Evolutionary conservation across 2,888 invertebrate species (phyloP).

Genomic region (Pelosia muscerda): DNA sequence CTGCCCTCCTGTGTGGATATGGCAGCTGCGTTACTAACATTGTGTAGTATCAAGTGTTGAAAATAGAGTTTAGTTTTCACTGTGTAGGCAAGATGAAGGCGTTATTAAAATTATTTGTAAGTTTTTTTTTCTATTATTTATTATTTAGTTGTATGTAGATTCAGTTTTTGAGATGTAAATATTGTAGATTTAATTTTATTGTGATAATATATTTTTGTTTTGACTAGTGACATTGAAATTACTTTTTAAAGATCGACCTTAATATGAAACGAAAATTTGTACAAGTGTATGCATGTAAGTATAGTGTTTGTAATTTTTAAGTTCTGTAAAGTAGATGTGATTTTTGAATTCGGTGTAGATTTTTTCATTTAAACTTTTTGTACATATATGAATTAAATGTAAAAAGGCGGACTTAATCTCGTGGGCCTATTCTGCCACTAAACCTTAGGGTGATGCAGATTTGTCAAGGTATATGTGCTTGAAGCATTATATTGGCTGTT

Average conservation of each 20-base stretch:
- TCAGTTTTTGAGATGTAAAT: not conserved
- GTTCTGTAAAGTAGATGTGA: too few species aligned
- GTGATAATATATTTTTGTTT: not conserved
- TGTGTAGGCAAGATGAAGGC: constrained; percentile 38
- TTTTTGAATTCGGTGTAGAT: too few species aligned
- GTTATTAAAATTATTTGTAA: constrained; percentile 49
- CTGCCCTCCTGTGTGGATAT: constrained; percentile 83
- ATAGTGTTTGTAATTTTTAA: not conserved
- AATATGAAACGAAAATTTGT: not conserved
- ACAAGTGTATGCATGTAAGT: too few species aligned
- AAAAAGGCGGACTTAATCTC: too few species aligned
- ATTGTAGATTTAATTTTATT: not conserved
- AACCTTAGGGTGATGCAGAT: too few species aligned
- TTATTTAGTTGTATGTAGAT: not conserved
- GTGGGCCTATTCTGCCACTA: too few species aligned
- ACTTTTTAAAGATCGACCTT: not conserved
- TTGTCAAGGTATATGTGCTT: too few species aligned
- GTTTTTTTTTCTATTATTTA: constrained; percentile 31
- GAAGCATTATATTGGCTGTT: too few species aligned
- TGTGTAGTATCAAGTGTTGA: constrained; percentile 66
- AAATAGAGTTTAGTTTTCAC: constrained; percentile 22
- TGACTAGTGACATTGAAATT: too few species aligned
- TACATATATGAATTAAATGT: too few species aligned
- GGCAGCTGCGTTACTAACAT: constrained; percentile 59
- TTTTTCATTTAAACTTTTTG: too few species aligned